Percentiles rank a stretch among this genome's conserved stretches.
phyloP scores from a whole-genome alignment of 2,797 vertebrate species.

The Hemibagrus guttatus region DNA sequence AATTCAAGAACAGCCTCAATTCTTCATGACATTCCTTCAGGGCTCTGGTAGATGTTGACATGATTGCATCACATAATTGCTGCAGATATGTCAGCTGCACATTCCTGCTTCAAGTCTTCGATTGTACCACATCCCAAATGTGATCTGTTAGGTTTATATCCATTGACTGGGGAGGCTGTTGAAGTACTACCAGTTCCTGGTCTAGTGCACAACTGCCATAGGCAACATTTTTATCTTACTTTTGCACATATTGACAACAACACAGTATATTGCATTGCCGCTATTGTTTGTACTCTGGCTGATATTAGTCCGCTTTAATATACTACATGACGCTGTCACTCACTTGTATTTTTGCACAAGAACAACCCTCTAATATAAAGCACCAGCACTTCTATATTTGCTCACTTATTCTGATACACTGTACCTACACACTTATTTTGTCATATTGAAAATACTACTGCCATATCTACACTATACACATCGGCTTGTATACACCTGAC shows the following conservation, averaged over 20 bases:
- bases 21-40: neutral
- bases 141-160: neutral
- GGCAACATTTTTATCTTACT: neutral
- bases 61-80: neutral
- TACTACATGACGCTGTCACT: constrained; percentile 1
- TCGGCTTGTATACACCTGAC: neutral
- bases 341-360: neutral
- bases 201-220: neutral
- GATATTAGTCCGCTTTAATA: neutral
- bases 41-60: neutral
- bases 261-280: neutral
- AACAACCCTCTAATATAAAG: neutral
- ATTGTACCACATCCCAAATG: neutral
- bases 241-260: neutral
- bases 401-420: neutral
- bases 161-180: neutral
- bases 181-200: neutral
- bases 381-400: neutral
- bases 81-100: neutral
- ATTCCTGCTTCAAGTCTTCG: neutral
- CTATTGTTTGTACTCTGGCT: constrained; percentile 14
- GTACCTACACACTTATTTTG: neutral
- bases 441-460: neutral
- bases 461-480: neutral
- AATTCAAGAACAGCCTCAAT: neutral